Percentiles rank a stretch among this genome's conserved stretches.
Conservation (phyloP, 2,888 invertebrate genomes). For the Aproaerema taeniolella region DNA sequence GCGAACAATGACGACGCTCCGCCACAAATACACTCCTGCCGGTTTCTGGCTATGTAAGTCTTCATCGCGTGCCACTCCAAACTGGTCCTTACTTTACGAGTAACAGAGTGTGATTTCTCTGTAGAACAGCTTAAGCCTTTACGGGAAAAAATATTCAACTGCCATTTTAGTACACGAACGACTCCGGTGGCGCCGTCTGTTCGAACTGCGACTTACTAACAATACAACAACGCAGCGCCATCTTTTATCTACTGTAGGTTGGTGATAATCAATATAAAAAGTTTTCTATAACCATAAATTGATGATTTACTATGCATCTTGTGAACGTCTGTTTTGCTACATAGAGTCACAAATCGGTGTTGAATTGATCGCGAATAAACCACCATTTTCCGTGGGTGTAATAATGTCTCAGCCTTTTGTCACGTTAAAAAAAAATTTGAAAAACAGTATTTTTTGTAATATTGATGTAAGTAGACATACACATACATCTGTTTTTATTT, state of each 20-base stretch:
- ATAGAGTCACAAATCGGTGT: too few species aligned
- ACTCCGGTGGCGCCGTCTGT: conserved; percentile 76
- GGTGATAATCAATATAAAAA: not conserved
- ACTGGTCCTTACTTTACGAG: conserved; percentile 27
- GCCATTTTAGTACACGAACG: conserved; percentile 72
- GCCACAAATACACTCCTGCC: conserved; percentile 67
- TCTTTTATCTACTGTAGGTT: conserved; percentile 67
- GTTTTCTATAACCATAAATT: too few species aligned
- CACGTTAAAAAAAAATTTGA: too few species aligned
- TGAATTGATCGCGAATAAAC: too few species aligned
- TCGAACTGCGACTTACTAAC: conserved; percentile 59
- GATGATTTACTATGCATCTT: too few species aligned
- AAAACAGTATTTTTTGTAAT: too few species aligned
- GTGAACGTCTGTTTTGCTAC: too few species aligned
- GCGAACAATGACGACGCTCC: conserved; percentile 75
- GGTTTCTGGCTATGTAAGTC: conserved; percentile 61
- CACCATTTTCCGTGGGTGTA: too few species aligned
- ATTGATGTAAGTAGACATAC: too few species aligned
- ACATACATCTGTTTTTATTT: too few species aligned
- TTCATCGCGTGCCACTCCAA: conserved; percentile 30
- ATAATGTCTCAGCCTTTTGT: too few species aligned
- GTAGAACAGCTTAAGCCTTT: conserved; percentile 29
- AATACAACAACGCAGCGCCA: conserved; percentile 63
- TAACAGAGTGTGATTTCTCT: conserved; percentile 34
- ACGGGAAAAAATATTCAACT: conserved; percentile 71